phyloP scores from a whole-genome alignment of 2,113 vertebrate species.

The Isichthys henryi region DNA sequence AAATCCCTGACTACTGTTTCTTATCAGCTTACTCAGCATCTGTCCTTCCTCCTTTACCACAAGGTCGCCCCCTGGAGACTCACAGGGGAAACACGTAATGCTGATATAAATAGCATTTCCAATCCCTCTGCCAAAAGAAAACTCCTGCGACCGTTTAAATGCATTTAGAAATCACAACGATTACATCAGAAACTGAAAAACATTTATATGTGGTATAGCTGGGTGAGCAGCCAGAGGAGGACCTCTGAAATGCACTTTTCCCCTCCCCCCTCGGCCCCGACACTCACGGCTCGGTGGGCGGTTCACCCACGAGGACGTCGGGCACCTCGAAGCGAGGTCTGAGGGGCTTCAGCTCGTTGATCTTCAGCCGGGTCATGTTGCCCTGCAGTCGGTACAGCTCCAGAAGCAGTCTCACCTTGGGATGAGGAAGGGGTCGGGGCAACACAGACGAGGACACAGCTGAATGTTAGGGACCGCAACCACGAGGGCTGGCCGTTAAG shows the following conservation, averaged over 20 bases:
- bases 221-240: background rate
- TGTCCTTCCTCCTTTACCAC: background rate
- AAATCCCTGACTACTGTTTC: background rate
- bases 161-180: background rate
- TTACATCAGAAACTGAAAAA: background rate
- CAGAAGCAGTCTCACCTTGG: conserved; percentile 72
- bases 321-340: conserved; percentile 77
- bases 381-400: conserved; percentile 81
- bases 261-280: background rate
- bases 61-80: background rate
- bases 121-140: background rate
- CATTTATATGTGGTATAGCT: background rate
- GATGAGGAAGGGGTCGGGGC: background rate
- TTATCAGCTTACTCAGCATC: background rate
- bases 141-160: background rate
- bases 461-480: background rate
- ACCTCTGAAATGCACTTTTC: too few relatives aligned
- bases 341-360: conserved; percentile 78
- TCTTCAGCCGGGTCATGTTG: conserved; percentile 81
- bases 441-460: background rate
- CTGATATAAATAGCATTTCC: background rate
- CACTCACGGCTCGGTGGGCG: conserved; percentile 68
- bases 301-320: conserved; percentile 77
- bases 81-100: background rate
- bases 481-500: background rate